These are phyloP conservation scores for Oenanthe oenanthe DNA, from an alignment of 2,113 vertebrate genomes.

Conservation along the genomic window DNA sequence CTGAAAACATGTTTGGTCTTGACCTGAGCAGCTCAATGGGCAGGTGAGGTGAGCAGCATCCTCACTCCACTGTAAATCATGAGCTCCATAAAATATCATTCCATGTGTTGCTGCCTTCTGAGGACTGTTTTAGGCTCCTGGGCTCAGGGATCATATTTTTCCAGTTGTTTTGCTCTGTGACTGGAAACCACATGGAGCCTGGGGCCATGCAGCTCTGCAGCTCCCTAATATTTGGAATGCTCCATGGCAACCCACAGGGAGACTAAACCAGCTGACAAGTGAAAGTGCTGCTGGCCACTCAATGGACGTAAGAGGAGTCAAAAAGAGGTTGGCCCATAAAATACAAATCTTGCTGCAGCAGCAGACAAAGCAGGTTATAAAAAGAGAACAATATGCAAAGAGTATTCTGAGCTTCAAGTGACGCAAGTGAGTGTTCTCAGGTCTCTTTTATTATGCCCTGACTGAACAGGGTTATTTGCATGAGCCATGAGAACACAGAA, in stretches of 20 bases:
- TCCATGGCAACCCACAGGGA: slow-evolving; percentile 67
- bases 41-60: not conserved
- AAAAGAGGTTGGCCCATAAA: not conserved
- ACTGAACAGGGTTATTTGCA: not conserved
- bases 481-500: not conserved
- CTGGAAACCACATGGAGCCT: not conserved
- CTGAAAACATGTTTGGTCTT: not conserved
- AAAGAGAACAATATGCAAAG: not conserved
- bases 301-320: not conserved
- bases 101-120: not conserved
- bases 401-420: not conserved
- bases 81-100: not conserved
- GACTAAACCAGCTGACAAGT: slow-evolving; percentile 31
- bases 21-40: not conserved
- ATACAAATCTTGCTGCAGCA: not conserved
- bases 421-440: not conserved
- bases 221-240: slow-evolving; percentile 73
- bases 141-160: slow-evolving; percentile 29
- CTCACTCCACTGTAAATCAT: not conserved
- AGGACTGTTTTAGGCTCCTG: not conserved
- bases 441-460: not conserved
- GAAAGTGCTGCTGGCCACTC: not conserved
- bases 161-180: slow-evolving; percentile 32
- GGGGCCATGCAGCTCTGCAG: not conserved
- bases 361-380: not conserved